Conservation (phyloP, 2,888 invertebrate species). For the Microchrysa polita region DNA sequence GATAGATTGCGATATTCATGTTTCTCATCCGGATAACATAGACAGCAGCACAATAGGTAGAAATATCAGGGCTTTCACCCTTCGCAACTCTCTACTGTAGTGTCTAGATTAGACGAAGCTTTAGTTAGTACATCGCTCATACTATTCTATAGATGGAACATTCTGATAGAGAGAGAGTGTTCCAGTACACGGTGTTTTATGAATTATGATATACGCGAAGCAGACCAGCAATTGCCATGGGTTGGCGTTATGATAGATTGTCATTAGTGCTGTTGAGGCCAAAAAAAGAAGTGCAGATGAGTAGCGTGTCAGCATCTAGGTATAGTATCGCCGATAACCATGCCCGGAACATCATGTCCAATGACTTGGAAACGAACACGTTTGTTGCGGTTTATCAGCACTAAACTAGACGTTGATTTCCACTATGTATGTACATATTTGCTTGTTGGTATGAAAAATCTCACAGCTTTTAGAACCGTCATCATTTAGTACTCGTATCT, state of each 20-base stretch:
- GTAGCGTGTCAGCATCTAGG: background rate
- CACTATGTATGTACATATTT: background rate
- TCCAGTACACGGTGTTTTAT: too few relatives aligned
- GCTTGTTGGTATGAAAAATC: too few relatives aligned
- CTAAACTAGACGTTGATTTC: background rate
- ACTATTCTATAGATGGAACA: too few relatives aligned
- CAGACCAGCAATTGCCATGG: background rate
- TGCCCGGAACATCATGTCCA: constrained; percentile 21
- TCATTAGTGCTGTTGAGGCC: constrained; percentile 18
- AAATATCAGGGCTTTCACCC: background rate
- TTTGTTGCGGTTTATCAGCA: constrained; percentile 14
- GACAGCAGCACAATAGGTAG: too few relatives aligned
- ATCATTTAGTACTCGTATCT: too few relatives aligned
- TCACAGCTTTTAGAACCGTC: too few relatives aligned
- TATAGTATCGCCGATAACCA: background rate
- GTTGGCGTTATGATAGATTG: constrained; percentile 29
- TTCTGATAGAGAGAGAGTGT: too few relatives aligned
- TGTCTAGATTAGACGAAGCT: background rate
- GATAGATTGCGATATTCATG: constrained; percentile 36
- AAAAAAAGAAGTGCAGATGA: too few relatives aligned
- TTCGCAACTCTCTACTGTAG: background rate
- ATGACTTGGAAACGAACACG: constrained; percentile 26
- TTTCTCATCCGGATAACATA: background rate
- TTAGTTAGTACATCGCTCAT: too few relatives aligned
- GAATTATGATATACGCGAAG: background rate